These are phyloP conservation scores for Pocillopora verrucosa DNA, from an alignment of 64 coral and sea anemone species.

Conservation along the genomic window DNA sequence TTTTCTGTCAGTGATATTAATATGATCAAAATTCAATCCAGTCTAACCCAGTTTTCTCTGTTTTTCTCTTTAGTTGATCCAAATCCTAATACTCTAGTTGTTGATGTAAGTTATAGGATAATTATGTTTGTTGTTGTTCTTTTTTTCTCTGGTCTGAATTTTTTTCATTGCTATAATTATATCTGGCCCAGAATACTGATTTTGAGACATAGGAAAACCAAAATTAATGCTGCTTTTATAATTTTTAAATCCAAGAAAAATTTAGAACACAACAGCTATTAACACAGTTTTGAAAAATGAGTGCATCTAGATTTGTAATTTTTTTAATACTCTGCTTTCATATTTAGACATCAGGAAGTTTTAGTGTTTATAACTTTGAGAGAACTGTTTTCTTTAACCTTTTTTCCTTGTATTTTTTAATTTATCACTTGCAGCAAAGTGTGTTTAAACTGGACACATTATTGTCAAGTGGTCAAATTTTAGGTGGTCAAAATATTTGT, in stretches of 20 bases:
- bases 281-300: background rate
- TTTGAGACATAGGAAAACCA: too few relatives aligned
- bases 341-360: too few relatives aligned
- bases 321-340: too few relatives aligned
- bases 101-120: conserved; percentile 13
- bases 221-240: too few relatives aligned
- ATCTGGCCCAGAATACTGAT: too few relatives aligned
- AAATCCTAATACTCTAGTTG: conserved; percentile 8
- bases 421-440: conserved; percentile 59
- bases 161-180: too few relatives aligned
- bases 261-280: background rate
- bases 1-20: background rate
- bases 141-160: background rate
- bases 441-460: conserved; percentile 54
- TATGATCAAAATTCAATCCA: background rate
- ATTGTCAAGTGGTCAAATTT: conserved; percentile 75
- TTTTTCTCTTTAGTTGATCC: conserved; percentile 20
- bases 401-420: background rate
- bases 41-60: background rate
- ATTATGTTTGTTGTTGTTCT: background rate
- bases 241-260: background rate
- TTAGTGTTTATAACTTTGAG: too few relatives aligned
- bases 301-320: too few relatives aligned
- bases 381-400: background rate
- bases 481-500: conserved; percentile 47